Evolutionary conservation across 1,140 invertebrate species (phyloP).

Genomic region (Leguminivora glycinivorella): DNA sequence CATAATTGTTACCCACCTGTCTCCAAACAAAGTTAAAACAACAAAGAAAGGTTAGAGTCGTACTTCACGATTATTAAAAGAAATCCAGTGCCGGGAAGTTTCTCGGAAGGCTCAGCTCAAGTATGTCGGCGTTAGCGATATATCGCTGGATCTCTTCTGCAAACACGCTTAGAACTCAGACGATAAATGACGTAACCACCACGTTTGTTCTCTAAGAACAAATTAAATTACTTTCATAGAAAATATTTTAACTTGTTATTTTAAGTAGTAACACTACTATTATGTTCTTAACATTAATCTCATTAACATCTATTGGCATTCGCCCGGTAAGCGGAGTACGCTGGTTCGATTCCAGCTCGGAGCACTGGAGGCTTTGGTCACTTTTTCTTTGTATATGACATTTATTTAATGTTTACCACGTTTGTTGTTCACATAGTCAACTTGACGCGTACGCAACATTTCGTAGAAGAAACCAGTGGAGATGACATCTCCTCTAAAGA

Average conservation of each 20-base stretch:
- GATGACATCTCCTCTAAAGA: background rate
- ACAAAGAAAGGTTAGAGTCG: slow-evolving; percentile 24
- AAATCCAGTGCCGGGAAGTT: slow-evolving; percentile 21
- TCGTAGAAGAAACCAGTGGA: background rate
- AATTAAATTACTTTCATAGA: no score
- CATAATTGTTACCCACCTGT: background rate
- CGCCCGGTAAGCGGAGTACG: no score
- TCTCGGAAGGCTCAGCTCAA: slow-evolving; percentile 24
- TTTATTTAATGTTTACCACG: no score
- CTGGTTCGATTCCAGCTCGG: no score
- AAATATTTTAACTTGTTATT: no score
- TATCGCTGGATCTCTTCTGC: slow-evolving; percentile 20
- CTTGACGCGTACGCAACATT: background rate
- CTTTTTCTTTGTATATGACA: no score
- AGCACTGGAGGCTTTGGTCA: no score
- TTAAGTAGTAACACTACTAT: no score
- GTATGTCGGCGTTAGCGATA: slow-evolving; percentile 26
- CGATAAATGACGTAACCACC: background rate
- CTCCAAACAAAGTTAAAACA: slow-evolving; percentile 3
- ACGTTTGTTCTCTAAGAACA: no score
- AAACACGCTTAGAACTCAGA: background rate
- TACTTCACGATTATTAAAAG: slow-evolving; percentile 27
- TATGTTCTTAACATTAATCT: no score
- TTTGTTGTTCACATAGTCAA: no score
- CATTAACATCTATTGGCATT: no score